Evolutionary conservation across 2,888 invertebrate genomes (phyloP).

Genomic region (Luperina nickerlii): DNA sequence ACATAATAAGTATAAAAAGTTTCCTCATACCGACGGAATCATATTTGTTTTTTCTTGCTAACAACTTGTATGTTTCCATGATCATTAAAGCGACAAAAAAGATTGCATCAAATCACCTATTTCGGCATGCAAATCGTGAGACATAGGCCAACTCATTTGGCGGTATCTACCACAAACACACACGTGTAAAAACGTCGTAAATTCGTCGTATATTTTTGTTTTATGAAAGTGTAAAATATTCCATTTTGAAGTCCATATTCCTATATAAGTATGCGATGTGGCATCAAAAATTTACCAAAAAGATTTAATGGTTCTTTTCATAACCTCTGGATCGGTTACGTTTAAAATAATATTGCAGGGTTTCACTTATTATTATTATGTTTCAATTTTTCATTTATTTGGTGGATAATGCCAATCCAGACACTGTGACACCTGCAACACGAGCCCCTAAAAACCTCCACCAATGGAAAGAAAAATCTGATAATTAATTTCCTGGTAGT

Average conservation of each 20-base stretch:
- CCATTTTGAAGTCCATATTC: not conserved
- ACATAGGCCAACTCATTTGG: slow-evolving; percentile 48
- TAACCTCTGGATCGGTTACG: not conserved
- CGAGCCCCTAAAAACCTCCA: not conserved
- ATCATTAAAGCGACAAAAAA: slow-evolving; percentile 15
- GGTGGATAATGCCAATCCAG: too few species aligned
- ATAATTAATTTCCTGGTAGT: not conserved
- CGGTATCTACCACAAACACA: slow-evolving; percentile 1
- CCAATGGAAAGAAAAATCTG: not conserved
- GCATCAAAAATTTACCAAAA: not conserved
- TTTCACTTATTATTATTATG: not conserved
- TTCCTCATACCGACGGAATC: not conserved
- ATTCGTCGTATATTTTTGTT: slow-evolving; percentile 13
- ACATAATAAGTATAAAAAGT: not conserved
- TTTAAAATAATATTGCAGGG: not conserved
- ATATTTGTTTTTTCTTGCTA: not conserved
- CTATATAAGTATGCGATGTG: not conserved
- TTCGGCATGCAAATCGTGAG: slow-evolving; percentile 30
- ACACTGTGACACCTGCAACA: not conserved
- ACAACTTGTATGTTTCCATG: not conserved
- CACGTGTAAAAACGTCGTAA: slow-evolving; percentile 28
- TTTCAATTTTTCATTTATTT: not conserved
- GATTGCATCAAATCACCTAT: slow-evolving; percentile 8
- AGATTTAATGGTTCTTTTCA: not conserved
- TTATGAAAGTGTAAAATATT: slow-evolving; percentile 30